Evolutionary conservation across 2,888 invertebrate genomes (phyloP).

Genomic region (Calephelis perditalis): DNA sequence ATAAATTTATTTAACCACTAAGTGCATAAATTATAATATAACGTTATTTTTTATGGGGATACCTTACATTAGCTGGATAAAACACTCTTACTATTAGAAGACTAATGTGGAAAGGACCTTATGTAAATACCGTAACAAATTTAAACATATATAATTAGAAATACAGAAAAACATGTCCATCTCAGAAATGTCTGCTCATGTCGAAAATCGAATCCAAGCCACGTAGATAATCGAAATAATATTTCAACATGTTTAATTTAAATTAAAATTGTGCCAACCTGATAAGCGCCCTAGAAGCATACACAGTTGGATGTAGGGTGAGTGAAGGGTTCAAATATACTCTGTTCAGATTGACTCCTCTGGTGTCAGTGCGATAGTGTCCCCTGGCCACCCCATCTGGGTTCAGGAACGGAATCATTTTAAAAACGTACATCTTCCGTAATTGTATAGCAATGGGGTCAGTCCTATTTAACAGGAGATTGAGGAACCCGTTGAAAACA

Average conservation of each 20-base stretch:
- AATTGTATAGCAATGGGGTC: constrained; percentile 86
- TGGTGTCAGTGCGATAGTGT: constrained; percentile 91
- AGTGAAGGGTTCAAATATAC: constrained; percentile 89
- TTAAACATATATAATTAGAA: too few species aligned
- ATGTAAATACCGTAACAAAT: too few species aligned
- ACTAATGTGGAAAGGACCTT: too few species aligned
- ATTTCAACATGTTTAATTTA: neutral
- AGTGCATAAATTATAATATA: too few species aligned
- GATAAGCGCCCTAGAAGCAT: constrained; percentile 87
- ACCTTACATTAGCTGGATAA: too few species aligned
- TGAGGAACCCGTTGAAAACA: constrained; percentile 92
- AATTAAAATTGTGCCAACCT: constrained; percentile 54
- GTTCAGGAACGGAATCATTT: constrained; percentile 93
- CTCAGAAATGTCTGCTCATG: too few species aligned
- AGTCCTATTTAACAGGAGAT: constrained; percentile 84
- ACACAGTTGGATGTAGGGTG: constrained; percentile 88
- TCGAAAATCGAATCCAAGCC: too few species aligned
- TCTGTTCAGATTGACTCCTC: constrained; percentile 92
- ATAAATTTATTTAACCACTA: too few species aligned
- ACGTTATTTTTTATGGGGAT: too few species aligned
- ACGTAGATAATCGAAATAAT: too few species aligned
- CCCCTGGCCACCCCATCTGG: constrained; percentile 94
- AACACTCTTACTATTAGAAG: too few species aligned
- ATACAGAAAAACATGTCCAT: too few species aligned
- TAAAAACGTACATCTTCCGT: constrained; percentile 89